These are phyloP conservation scores for Malurus splendens DNA, from an alignment of 2,797 vertebrate species.

Conservation along the genomic window DNA sequence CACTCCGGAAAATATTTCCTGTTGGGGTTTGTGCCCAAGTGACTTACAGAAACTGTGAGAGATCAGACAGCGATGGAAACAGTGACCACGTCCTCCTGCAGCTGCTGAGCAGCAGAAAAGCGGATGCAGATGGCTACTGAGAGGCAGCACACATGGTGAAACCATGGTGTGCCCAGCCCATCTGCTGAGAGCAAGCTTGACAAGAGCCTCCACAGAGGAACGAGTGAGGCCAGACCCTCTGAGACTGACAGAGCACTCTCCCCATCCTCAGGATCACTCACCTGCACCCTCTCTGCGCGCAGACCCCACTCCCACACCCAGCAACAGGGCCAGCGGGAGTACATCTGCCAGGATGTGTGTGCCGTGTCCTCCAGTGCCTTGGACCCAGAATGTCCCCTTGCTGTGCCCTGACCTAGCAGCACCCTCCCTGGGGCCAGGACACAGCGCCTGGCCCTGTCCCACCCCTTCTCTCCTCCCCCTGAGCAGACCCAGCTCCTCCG, in stretches of 20 bases:
- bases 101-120: neutral
- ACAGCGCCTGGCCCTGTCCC: rapidly evolving
- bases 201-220: rapidly evolving
- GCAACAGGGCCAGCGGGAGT: rapidly evolving
- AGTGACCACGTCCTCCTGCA: neutral
- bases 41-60: constrained; percentile 13
- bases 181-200: neutral
- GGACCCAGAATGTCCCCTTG: rapidly evolving
- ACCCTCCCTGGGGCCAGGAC: rapidly evolving
- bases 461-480: rapidly evolving
- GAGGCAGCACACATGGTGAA: rapidly evolving
- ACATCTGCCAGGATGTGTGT: rapidly evolving
- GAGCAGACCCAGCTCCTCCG: neutral
- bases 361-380: rapidly evolving
- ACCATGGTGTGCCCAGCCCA: rapidly evolving
- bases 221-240: neutral
- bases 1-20: constrained; percentile 42
- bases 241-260: neutral
- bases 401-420: neutral
- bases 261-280: rapidly evolving
- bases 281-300: rapidly evolving
- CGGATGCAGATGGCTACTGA: neutral
- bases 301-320: rapidly evolving
- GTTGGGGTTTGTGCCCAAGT: constrained; percentile 7
- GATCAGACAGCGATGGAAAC: neutral